Base-by-base conservation (phyloP, 2,888 invertebrate species). In the Ametastegia equiseti region DNA sequence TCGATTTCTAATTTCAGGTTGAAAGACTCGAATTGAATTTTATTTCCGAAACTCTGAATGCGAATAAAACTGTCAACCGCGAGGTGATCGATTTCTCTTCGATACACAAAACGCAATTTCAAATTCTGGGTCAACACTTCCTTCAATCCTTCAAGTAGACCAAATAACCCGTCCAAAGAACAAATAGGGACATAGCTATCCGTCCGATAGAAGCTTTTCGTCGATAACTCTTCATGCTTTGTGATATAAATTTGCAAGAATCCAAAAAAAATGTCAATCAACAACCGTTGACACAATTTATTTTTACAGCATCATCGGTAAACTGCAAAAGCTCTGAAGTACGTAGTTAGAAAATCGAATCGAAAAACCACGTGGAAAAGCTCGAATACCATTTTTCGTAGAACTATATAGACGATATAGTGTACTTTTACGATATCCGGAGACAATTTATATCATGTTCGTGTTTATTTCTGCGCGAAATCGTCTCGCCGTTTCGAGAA, bases 111-210 rank as follows among this genome's bases (percentile, higher is more conserved):
- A 1, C 15, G n/a, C 9, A 57, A 19, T 23, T n/a, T 5, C 5
- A 4, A 57, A 23, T 57, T 23, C 30, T 0, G 15, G 23, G 36
- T 36, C 9, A 39, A 39, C n/a, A 0, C 4, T n/a, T 36, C 39
- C 23, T 30, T 42, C 39, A 71, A 71, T 71, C 30, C 15, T 71
- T 30, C 13, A 71, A 23, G 71, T 47, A 71, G 7, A 71, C 71
- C 7, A 71, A 36, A n/a, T 71, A 71, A 2, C 71, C 71, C 27
- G 71, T 71, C 71, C 71, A 71, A 27, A 71, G 27, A 7, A 71
- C 45, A 15, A 71, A 71, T 6, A 42, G n/a, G 5, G 47, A 47
- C n/a, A 47, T 15, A n/a, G 71, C 30, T 36, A 71, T 27, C n/a
- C 71, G 71, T 27, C 71, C 71, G 15, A 71, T 2, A n/a, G 15